Conservation (phyloP, 2,888 invertebrate genomes). For the Octodonta nipae region DNA sequence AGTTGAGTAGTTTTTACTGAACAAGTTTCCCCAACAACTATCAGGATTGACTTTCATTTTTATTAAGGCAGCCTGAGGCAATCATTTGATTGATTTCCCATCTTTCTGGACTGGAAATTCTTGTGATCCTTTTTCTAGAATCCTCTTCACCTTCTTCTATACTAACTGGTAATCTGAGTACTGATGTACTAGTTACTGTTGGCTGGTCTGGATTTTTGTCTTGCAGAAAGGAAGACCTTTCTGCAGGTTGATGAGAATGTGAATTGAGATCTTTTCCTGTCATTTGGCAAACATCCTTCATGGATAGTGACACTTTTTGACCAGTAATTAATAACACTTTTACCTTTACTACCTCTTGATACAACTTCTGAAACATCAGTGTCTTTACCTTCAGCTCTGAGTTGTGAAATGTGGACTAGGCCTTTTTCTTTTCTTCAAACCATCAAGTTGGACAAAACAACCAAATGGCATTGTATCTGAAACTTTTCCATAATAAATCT, state of each 20-base stretch:
- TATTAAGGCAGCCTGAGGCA: slow-evolving; percentile 80
- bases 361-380: slow-evolving; percentile 91
- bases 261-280: slow-evolving; percentile 92
- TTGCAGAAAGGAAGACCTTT: slow-evolving; percentile 55
- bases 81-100: slow-evolving; percentile 91
- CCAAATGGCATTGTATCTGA: slow-evolving; percentile 96
- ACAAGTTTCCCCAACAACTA: slow-evolving; percentile 97
- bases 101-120: slow-evolving; percentile 89
- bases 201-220: slow-evolving; percentile 90
- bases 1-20: slow-evolving; percentile 99
- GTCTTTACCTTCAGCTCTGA: slow-evolving; percentile 84
- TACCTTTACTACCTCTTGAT: slow-evolving; percentile 65
- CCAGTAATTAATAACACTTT: slow-evolving; percentile 89
- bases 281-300: slow-evolving; percentile 96
- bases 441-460: slow-evolving; percentile 92
- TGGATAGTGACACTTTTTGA: slow-evolving; percentile 86
- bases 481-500: slow-evolving; percentile 87
- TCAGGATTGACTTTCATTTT: slow-evolving; percentile 90
- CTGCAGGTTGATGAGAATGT: slow-evolving; percentile 50
- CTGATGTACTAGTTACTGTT: slow-evolving; percentile 43
- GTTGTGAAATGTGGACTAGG: slow-evolving; percentile 89
- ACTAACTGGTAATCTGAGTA: slow-evolving; percentile 29
- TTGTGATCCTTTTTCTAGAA: slow-evolving; percentile 70
- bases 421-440: slow-evolving; percentile 86
- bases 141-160: slow-evolving; percentile 69